Evolutionary conservation across 2,797 vertebrate genomes (phyloP), one percentile per base, ranked within the genome.

Genomic region (Hipposideros larvatus): DNA sequence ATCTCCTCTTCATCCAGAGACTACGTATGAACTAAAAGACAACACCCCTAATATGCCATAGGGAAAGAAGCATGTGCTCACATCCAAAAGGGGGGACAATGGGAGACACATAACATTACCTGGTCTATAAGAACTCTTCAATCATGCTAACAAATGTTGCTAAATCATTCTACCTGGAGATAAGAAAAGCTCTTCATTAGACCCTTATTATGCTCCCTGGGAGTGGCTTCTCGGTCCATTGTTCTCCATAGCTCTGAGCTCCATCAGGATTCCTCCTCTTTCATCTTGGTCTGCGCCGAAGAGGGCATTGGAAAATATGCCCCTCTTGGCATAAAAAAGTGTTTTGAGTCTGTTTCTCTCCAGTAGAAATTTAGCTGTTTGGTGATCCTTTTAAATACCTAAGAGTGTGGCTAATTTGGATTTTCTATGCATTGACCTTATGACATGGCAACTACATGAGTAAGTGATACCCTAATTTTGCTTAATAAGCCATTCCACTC

Each of bases 391-490:
- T 55, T 21, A 53, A 95, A 95, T 75, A 10, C 84, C 51, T 61
- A 53, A n/a, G 26, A 77, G 2, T 71, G 21, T 43, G 4, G 31
- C 18, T 77, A 70, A 71, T 88, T 96, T 95, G 37, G 41, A 75
- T 93, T 97, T 97, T 96, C 74, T 80, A 11, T 31, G 8, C 73
- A 68, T 31, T 96, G 71, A 51, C 68, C 86, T 93, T 75, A 73
- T 53, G 71, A 61, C 2, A 31, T 71, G 63, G 16, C 18, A 87
- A 82, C 15, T 16, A 70, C 16, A 26, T 74, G n/a, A 57, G 16
- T 59, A 71, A 87, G 31, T 31, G 55, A 41, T 53, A 53, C 11
- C 24, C 41, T 77, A 61, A 75, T 94, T 95, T 84, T 92, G 65
- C 48, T 80, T 75, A 94, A 83, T 8, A 91, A 70, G 53, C 4